Percentiles rank a stretch among this genome's conserved stretches.
phyloP scores from a whole-genome alignment of 2,888 invertebrate species.

The Rotaria magnacalcarata region DNA sequence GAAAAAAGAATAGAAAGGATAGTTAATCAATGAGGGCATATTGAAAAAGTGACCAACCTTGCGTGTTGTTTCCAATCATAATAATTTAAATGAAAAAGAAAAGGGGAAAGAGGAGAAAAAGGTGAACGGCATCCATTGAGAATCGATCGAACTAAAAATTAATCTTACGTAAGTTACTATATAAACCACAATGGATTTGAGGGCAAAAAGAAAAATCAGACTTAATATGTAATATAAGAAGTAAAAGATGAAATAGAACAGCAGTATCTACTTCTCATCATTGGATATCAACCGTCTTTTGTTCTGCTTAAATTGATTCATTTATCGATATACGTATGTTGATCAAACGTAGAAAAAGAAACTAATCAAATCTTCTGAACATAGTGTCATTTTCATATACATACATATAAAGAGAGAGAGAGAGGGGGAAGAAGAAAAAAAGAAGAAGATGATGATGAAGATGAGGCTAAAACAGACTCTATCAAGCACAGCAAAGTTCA shows the following conservation, averaged over 20 bases:
- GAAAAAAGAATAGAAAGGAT: not conserved
- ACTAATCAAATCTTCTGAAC: constrained; percentile 9
- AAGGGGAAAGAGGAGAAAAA: not conserved
- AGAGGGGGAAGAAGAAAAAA: not conserved
- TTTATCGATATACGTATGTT: not conserved
- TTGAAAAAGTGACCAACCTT: not conserved
- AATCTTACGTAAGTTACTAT: not conserved
- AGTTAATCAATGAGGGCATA: not conserved
- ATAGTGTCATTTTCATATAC: not conserved
- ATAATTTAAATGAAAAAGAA: not conserved
- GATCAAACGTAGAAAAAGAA: not conserved
- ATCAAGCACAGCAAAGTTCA: constrained; percentile 12
- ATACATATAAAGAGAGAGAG: not conserved
- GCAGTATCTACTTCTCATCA: not conserved
- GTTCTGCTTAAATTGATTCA: constrained; percentile 10
- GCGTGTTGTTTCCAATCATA: not conserved
- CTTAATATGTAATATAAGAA: not conserved
- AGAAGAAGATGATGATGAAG: not conserved
- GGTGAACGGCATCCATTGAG: not conserved
- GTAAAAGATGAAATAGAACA: not conserved
- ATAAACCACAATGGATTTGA: constrained; percentile 14
- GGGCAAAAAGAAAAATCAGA: not conserved
- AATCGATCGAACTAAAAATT: constrained; percentile 4
- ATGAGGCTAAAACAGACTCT: not conserved
- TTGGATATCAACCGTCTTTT: not conserved